Evolutionary conservation across 2,797 vertebrate genomes (phyloP).

Genomic region (Enoplosus armatus): DNA sequence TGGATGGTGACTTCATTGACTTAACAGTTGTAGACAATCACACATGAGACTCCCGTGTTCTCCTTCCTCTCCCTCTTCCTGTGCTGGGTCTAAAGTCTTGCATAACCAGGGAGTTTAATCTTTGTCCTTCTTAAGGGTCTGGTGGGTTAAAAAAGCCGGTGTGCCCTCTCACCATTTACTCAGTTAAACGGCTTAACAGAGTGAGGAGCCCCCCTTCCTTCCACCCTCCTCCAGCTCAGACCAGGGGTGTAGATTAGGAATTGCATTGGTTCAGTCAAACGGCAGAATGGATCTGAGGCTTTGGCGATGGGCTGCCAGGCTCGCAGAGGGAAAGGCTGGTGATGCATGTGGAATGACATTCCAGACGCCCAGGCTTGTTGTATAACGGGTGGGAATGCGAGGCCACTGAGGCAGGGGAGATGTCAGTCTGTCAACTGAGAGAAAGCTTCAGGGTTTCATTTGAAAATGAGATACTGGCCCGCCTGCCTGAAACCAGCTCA

Average conservation of each 20-base stretch:
- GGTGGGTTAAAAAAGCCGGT: slow-evolving; percentile 46
- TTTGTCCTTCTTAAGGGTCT: slow-evolving; percentile 66
- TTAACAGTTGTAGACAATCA: slow-evolving; percentile 22
- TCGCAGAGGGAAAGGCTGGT: slow-evolving; percentile 60
- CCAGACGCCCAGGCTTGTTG: slow-evolving; percentile 81
- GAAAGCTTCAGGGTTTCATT: slow-evolving; percentile 32
- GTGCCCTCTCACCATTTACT: slow-evolving; percentile 52
- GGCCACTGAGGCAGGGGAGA: slow-evolving; percentile 72
- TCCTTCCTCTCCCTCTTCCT: slow-evolving; percentile 15
- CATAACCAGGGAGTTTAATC: slow-evolving; percentile 68
- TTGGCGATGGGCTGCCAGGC: slow-evolving; percentile 50
- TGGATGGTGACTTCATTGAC: slow-evolving; percentile 46
- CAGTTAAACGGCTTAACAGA: slow-evolving; percentile 66
- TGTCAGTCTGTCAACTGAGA: slow-evolving; percentile 51
- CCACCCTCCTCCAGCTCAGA: slow-evolving; percentile 32
- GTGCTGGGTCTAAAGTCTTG: slow-evolving; percentile 46
- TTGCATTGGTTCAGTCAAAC: slow-evolving; percentile 57
- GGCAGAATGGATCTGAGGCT: slow-evolving; percentile 56
- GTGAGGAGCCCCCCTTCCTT: neutral
- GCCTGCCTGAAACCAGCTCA: slow-evolving; percentile 29
- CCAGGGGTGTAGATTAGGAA: slow-evolving; percentile 57
- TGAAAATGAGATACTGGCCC: slow-evolving; percentile 37
- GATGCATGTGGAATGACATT: slow-evolving; percentile 85
- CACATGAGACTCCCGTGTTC: slow-evolving; percentile 9
- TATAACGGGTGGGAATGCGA: slow-evolving; percentile 81